Conservation (phyloP, 2,797 vertebrate genomes). For the Psittacula derbiana region DNA sequence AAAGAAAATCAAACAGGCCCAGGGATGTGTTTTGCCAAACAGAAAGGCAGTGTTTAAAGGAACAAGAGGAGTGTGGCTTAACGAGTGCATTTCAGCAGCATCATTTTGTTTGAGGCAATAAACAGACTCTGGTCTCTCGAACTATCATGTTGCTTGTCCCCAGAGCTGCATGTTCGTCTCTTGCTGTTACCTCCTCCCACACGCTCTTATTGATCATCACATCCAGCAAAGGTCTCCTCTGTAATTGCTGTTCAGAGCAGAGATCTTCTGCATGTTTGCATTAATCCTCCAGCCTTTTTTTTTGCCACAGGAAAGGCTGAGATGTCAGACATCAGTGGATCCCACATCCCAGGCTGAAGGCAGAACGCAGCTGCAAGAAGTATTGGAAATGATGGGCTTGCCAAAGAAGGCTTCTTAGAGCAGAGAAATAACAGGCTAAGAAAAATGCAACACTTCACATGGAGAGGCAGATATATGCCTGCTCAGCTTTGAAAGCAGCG, state of each 20-base stretch:
- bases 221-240: background rate
- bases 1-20: background rate
- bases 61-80: background rate
- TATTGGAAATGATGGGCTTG: background rate
- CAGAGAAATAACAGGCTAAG: background rate
- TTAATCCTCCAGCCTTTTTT: background rate
- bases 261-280: background rate
- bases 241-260: background rate
- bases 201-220: background rate
- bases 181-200: slow-evolving; percentile 10
- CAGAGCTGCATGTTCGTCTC: background rate
- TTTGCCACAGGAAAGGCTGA: background rate
- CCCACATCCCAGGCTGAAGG: background rate
- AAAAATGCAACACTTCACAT: background rate
- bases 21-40: background rate
- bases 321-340: background rate
- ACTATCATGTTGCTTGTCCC: background rate
- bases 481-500: background rate
- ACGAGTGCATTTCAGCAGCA: background rate
- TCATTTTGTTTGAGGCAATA: background rate
- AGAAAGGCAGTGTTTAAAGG: background rate
- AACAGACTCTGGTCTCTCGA: background rate
- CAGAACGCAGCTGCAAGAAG: background rate
- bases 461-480: background rate
- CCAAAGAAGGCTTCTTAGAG: background rate